Evolutionary conservation across 2,797 vertebrate species (phyloP), one percentile per base, ranked within the genome.

Genomic region (Staurois parvus): DNA sequence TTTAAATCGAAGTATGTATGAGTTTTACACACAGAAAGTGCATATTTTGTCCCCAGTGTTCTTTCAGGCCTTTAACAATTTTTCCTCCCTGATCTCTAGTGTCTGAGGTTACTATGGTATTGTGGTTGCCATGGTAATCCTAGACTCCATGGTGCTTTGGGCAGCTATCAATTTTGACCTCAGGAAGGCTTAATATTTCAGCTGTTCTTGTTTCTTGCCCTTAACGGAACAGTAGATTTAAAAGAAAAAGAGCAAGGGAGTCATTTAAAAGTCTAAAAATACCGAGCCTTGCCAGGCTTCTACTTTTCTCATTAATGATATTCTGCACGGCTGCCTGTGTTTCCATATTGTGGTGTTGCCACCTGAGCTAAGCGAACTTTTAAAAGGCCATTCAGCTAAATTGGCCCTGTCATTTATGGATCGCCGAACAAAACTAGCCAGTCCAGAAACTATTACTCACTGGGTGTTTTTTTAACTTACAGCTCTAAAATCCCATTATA

Each of bases 101-200:
- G 66, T 72, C 42, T 21, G 66, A 77, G 79, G 79, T 86, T 81
- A 81, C 84, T 86, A 86, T 86, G 79, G 72, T 62, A 32, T 81
- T 76, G 62, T 30, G 84, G 78, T 81, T 85, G 32, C 78, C 32
- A 81, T 81, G 84, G 79, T 77, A 81, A 86, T 69, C 24, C 17
- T 32, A 42, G 79, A 81, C 84, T 86, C 29, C 34, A 40, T 28
- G 15, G 29, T 13, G 69, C 77, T 85, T 66, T 73, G 62, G 76
- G 84, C 84, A 76, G 45, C 45, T 81, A 85, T 85, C 78, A 81
- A 52, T 76, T 80, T 34, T 76, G 84, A 85, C 78, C 84, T 81
- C 45, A n/a, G 21, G 48, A 79, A 81, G 64, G 62, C 72, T 78
- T 79, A 70, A 76, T 85, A 81, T 81, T 85, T 81, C 78, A 81